Percentiles rank a stretch among this genome's conserved stretches.
Conservation (phyloP, 1,140 invertebrate genomes). For the Sycobia sp. region DNA sequence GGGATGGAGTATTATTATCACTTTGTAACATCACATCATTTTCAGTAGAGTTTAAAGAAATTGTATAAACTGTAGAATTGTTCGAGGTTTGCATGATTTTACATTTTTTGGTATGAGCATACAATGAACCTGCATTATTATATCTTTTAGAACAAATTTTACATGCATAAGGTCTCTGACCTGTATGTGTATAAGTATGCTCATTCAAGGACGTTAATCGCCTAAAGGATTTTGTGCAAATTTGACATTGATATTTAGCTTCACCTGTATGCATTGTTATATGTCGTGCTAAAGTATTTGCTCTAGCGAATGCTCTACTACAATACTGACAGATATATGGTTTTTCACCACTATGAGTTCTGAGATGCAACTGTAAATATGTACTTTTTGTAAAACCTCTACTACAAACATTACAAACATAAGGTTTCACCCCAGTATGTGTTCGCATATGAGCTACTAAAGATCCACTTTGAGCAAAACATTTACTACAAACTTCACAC, state of each 20-base stretch:
- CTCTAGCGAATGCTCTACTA: slow-evolving; percentile 68
- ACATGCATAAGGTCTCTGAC: slow-evolving; percentile 60
- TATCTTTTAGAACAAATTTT: slow-evolving; percentile 68
- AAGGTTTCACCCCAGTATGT: slow-evolving; percentile 54
- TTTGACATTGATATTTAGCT: slow-evolving; percentile 55
- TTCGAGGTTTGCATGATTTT: slow-evolving; percentile 38
- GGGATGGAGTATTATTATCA: slow-evolving; percentile 32
- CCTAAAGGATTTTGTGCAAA: slow-evolving; percentile 53
- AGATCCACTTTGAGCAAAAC: slow-evolving; percentile 54
- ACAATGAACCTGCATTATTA: slow-evolving; percentile 54
- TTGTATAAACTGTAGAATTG: slow-evolving; percentile 30
- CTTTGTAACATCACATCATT: slow-evolving; percentile 33
- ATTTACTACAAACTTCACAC: slow-evolving; percentile 56
- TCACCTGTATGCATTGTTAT: slow-evolving; percentile 73
- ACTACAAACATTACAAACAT: slow-evolving; percentile 57
- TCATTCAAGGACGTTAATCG: slow-evolving; percentile 54
- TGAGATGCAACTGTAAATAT: slow-evolving; percentile 54
- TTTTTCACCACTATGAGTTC: slow-evolving; percentile 55
- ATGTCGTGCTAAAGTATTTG: slow-evolving; percentile 83
- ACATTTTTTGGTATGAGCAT: slow-evolving; percentile 55
- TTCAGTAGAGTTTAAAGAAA: slow-evolving; percentile 34
- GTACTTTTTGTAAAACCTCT: slow-evolving; percentile 59
- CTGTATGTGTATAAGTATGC: slow-evolving; percentile 56
- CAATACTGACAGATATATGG: slow-evolving; percentile 75
- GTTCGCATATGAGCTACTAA: slow-evolving; percentile 56